phyloP scores from a whole-genome alignment of 1,140 invertebrate genomes.

The Pseudomyrmex concolor region DNA sequence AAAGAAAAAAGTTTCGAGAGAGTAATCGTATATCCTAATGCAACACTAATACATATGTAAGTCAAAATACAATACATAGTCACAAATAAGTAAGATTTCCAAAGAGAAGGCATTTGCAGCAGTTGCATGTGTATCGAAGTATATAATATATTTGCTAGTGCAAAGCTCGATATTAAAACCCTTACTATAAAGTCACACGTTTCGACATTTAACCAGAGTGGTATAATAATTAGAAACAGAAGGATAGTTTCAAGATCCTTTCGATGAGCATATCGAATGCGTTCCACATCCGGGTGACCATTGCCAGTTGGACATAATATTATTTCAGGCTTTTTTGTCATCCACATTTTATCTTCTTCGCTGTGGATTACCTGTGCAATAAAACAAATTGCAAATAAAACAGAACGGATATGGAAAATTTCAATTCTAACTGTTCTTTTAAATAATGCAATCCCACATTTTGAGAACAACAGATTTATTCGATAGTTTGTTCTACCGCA shows the following conservation, averaged over 20 bases:
- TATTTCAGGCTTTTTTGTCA: constrained; percentile 65
- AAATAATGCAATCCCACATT: not conserved
- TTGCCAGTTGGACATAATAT: constrained; percentile 71
- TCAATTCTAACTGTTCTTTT: not conserved
- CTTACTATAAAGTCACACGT: constrained; percentile 64
- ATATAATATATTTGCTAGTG: constrained; percentile 69
- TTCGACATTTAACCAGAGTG: constrained; percentile 75
- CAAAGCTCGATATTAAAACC: constrained; percentile 68
- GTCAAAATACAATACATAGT: constrained; percentile 48
- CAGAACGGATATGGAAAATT: not conserved
- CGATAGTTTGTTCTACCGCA: no score
- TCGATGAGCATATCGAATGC: constrained; percentile 74
- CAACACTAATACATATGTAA: constrained; percentile 56
- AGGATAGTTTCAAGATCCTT: constrained; percentile 73
- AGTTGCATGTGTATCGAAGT: constrained; percentile 71
- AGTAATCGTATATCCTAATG: not conserved
- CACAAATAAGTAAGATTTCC: constrained; percentile 25
- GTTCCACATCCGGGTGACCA: constrained; percentile 78
- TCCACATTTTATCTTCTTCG: constrained; percentile 78
- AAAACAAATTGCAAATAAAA: constrained; percentile 27
- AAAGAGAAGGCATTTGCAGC: constrained; percentile 28
- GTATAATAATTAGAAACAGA: constrained; percentile 71
- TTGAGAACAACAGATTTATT: not conserved
- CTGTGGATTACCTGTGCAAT: constrained; percentile 78
- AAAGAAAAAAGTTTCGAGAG: not conserved